Percentiles rank a stretch among this genome's conserved stretches.
These are phyloP conservation scores for Temnothorax unifasciatus DNA, from an alignment of 2,888 invertebrate species.

Conservation along the genomic window DNA sequence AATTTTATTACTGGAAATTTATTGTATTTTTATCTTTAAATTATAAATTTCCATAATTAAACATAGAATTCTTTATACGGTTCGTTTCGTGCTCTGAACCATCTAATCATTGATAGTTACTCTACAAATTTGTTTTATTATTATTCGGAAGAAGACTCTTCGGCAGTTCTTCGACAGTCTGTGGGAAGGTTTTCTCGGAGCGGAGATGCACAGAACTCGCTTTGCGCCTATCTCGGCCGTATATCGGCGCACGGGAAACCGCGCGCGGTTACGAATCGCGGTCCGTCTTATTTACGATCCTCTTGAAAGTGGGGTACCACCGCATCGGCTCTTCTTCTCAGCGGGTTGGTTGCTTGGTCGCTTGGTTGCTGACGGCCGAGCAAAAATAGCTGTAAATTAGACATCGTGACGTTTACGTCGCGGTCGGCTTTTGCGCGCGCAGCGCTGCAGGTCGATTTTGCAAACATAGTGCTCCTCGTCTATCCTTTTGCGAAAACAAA, in stretches of 20 bases:
- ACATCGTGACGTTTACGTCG: slow-evolving; percentile 77
- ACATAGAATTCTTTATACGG: not conserved
- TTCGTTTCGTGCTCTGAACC: not conserved
- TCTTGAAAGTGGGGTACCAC: slow-evolving; percentile 51
- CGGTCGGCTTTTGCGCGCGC: slow-evolving; percentile 66
- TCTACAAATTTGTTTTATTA: slow-evolving; percentile 37
- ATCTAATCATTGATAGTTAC: not conserved
- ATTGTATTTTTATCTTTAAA: slow-evolving; percentile 1
- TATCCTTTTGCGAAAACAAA: slow-evolving; percentile 32
- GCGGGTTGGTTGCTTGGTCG: slow-evolving; percentile 41
- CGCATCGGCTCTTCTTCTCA: slow-evolving; percentile 47
- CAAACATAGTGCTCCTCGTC: slow-evolving; percentile 16
- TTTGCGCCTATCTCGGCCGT: slow-evolving; percentile 60
- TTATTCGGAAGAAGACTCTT: slow-evolving; percentile 38
- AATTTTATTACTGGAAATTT: slow-evolving; percentile 12
- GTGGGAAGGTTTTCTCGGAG: slow-evolving; percentile 56
- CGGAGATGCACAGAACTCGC: slow-evolving; percentile 34
- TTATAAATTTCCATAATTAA: not conserved
- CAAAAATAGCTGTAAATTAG: slow-evolving; percentile 80
- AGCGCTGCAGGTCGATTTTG: slow-evolving; percentile 34
- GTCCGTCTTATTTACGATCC: slow-evolving; percentile 68
- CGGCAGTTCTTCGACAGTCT: slow-evolving; percentile 19
- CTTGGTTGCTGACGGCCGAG: slow-evolving; percentile 46
- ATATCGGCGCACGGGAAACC: slow-evolving; percentile 67
- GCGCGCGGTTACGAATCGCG: slow-evolving; percentile 59